Base-by-base conservation (phyloP, 2,888 invertebrate species). In the Sericinus montela region DNA sequence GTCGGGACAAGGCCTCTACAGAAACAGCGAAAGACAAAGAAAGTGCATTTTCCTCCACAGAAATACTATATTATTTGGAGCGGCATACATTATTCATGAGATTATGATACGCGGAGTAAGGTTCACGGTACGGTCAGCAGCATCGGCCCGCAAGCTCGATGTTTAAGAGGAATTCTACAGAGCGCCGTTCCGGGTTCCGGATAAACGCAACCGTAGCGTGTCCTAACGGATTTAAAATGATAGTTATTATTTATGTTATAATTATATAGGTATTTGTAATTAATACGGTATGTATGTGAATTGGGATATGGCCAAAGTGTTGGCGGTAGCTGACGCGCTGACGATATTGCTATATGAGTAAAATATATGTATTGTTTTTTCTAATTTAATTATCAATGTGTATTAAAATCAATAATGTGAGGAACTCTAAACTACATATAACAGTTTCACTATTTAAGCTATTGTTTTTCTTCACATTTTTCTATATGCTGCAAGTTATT, bases 41-140 rank as follows among this genome's bases (percentile, higher is more conserved):
- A 48, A 48, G 43, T 43, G 48, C 48, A 48, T 48, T 43, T 48
- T 38, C 48, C 46, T 43, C 37, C 32, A 25, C 43, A 32, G 45
- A 78, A 79, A 80, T 79, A 80, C 79, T 81, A 76, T 79, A 82
- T 81, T 84, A 83, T 84, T 83, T 81, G 81, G 83, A 84, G 80
- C 83, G 72, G 59, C 52, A 72, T 84, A 69, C 78, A 84, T 85
- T 82, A 86, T 85, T 46, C 30, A 44, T 50, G 38, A 46, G 41
- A 13, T 13, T 41, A 40, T 45, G 45, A 84, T 83, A 84, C 82
- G 80, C 66, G 72, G 71, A 75, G 78, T 75, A 75, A 79, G 80
- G 80, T 78, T 78, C 76, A 75, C 63, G 49, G 80, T 80, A 84
- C 69, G 60, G 80, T 65, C 62, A 38, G 67, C 69, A 67, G 29